Conservation (phyloP, 2,888 invertebrate genomes). For the Callimorpha dominula region DNA sequence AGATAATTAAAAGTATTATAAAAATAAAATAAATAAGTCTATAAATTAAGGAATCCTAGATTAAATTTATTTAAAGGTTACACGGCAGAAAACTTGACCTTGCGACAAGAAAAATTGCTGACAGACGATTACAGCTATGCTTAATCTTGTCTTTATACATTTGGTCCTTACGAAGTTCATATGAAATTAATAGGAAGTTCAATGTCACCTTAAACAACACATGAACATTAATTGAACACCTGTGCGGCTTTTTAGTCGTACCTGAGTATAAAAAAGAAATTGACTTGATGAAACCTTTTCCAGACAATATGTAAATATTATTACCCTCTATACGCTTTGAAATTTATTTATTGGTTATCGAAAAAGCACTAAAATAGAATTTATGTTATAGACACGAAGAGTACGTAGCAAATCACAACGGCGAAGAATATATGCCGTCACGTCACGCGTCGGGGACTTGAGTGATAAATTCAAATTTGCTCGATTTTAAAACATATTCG, state of each 20-base stretch:
- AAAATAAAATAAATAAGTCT: no score
- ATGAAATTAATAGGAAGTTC: neutral
- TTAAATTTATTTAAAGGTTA: no score
- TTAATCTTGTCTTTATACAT: neutral
- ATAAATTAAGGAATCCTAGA: neutral
- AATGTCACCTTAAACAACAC: neutral
- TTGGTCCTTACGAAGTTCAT: neutral
- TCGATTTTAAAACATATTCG: neutral
- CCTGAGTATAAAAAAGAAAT: neutral
- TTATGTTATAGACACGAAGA: neutral
- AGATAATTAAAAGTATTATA: neutral
- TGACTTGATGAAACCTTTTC: constrained; percentile 4
- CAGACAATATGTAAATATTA: constrained; percentile 6
- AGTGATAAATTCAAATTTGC: constrained; percentile 21
- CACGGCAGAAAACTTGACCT: no score
- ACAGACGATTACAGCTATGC: no score
- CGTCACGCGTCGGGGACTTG: neutral
- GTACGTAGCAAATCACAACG: constrained; percentile 7
- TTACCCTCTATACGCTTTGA: neutral
- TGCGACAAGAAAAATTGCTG: no score
- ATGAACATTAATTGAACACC: constrained; percentile 5
- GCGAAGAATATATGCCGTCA: neutral
- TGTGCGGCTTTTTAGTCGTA: neutral
- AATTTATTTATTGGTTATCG: constrained; percentile 4
- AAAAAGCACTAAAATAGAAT: neutral